Base-by-base conservation (phyloP, 2,113 vertebrate genomes). In the Egretta garzetta region DNA sequence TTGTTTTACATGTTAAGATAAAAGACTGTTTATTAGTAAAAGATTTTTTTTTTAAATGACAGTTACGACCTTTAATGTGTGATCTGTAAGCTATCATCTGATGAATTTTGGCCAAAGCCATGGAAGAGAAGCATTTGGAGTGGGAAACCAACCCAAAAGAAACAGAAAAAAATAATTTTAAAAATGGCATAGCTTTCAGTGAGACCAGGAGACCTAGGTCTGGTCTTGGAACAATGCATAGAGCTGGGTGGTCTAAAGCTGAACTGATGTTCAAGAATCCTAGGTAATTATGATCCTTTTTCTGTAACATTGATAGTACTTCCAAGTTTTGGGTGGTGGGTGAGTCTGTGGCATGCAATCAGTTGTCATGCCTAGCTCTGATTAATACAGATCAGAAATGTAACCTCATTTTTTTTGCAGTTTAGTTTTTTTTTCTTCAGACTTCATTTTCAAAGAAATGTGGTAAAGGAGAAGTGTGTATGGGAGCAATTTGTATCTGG, bases 171-270 rank as follows among this genome's bases (percentile, higher is more conserved):
- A 80, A 39, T 35, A 55, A 73, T 55, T 75, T 9, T 0, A 0
- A 35, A 84, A 81, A 59, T 52, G 67, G 15, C 52, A 14, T 2
- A 2, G 60, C 15, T 83, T 89, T 90, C 83, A 79, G 10, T 60
- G 37, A 91, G 68, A 87, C 55, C 80, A 81, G 80, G 60, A 96
- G 95, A 84, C 24, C 27, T 43, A 92, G 92, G 39, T 39, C 33
- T 35, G 66, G 35, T 60, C 76, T 91, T 91, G 86, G 88, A 96
- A 60, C 21, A 81, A 11, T 4, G 0, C 9, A 1, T 16, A 50
- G 33, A 84, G 72, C 80, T 92, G 95, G 96, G 94, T 97, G 96
- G 95, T 95, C 93, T 94, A 70, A 90, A 93, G 52, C 49, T 70
- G 59, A 95, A 66, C 19, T 17, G 28, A 6, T 92, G 62, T 52